Conservation (phyloP, 2,113 vertebrate genomes). For the Myotis yumanensis region DNA sequence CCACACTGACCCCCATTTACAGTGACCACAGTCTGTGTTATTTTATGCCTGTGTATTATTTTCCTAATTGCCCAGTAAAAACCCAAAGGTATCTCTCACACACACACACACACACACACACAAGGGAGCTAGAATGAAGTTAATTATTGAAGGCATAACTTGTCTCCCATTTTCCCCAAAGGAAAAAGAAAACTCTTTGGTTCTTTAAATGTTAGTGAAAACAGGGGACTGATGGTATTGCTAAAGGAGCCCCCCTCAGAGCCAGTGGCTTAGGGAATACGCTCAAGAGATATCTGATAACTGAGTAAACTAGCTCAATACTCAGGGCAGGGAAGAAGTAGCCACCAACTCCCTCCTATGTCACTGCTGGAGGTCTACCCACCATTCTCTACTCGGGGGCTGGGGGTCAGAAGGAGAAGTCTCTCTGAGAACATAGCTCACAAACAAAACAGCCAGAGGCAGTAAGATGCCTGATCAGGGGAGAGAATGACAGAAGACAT, state of each 20-base stretch:
- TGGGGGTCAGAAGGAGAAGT: not conserved
- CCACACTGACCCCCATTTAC: not conserved
- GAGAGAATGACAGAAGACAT: not conserved
- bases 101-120: not conserved
- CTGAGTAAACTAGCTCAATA: not conserved
- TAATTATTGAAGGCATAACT: not conserved
- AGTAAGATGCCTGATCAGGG: not conserved
- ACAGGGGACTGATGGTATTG: not conserved
- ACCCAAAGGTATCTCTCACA: not conserved
- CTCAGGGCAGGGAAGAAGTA: not conserved
- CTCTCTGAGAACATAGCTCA: not conserved
- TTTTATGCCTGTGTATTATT: not conserved
- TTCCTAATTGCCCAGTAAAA: not conserved
- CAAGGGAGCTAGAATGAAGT: not conserved
- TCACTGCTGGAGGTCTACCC: not conserved
- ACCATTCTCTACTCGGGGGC: not conserved
- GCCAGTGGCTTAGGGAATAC: not conserved
- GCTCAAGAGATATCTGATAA: not conserved
- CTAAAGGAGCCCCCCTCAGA: not conserved
- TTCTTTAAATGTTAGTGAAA: conserved; percentile 18
- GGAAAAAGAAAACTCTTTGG: not conserved
- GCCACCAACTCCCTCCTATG: not conserved
- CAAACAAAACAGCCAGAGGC: not conserved
- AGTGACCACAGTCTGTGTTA: not conserved
- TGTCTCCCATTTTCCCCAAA: not conserved